Evolutionary conservation across 2,797 vertebrate genomes (phyloP), one percentile per base, ranked within the genome.

Genomic region (Nothura maculosa): DNA sequence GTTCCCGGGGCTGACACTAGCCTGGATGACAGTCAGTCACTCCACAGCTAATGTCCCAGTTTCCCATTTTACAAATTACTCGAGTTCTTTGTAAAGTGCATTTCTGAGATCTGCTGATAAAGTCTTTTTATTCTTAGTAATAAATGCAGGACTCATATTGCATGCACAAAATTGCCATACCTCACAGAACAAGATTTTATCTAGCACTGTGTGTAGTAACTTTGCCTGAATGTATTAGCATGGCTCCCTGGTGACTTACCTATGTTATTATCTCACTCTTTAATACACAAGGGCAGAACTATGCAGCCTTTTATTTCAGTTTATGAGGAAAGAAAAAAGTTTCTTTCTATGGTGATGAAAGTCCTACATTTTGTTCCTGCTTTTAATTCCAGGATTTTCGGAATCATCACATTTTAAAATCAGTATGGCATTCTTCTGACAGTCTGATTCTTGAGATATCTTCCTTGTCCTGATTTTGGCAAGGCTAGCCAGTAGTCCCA

Each of bases 81-180:
- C 72, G 8, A 42, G 48, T 34, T 82, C 86, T 96, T 96, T 94
- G 84, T 93, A 80, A 55, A 55, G 24, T 42, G 63, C 36, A 42
- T 12, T 70, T 84, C 68, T 94, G 85, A 90, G 91, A 94, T 91
- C 78, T 91, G 93, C 94, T 96, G 94, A 95, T 82, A 42, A 85
- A 76, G 68, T 42, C 32, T 81, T 94, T 94, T 90, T 32, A 93
- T 96, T 94, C 83, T 88, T 18, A 63, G 50, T 25, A 63, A 57
- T 96, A 91, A 96, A 89, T 91, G 36, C 66, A 92, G 87, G 85
- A 50, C 52, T 85, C 25, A 2, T 38, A 55, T 86, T 79, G 52
- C 47, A 27, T 30, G 68, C 7, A 2, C 3, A 6, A 52, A 57
- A 88, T 34, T 43, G 34, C 78, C 18, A 10, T 52, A 90, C 54